Conservation (phyloP, 1,140 invertebrate species). For the Ephestia elutella region DNA sequence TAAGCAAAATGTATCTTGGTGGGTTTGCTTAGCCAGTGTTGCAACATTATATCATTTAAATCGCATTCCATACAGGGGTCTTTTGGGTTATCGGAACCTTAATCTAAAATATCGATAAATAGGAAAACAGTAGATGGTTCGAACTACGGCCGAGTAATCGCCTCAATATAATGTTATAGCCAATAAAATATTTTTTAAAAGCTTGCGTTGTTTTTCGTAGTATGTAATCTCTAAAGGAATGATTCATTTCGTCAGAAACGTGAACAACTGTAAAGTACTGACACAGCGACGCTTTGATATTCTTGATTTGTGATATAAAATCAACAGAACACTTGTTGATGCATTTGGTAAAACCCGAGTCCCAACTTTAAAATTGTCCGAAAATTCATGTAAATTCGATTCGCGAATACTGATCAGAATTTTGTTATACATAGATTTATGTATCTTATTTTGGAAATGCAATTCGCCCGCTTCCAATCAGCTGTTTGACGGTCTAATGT, state of each 20-base stretch:
- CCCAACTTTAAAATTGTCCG: neutral
- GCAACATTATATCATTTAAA: constrained; percentile 25
- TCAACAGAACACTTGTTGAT: neutral
- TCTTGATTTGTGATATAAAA: neutral
- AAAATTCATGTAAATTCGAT: neutral
- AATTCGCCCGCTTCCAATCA: constrained; percentile 6
- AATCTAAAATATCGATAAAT: neutral
- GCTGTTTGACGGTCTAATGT: too few relatives aligned
- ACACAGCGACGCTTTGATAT: neutral
- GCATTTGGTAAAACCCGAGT: neutral
- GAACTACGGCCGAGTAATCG: neutral
- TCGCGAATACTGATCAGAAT: neutral
- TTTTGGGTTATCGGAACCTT: neutral
- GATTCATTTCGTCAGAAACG: constrained; percentile 8
- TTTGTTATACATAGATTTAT: constrained; percentile 15
- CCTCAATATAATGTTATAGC: constrained; percentile 1
- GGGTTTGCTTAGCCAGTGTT: constrained; percentile 22
- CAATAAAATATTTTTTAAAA: neutral
- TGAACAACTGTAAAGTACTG: neutral
- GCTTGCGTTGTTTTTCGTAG: constrained; percentile 12
- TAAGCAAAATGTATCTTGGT: constrained; percentile 39
- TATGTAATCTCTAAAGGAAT: constrained; percentile 11
- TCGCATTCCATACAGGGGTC: constrained; percentile 36
- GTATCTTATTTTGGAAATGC: constrained; percentile 10
- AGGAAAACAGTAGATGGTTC: constrained; percentile 11